Evolutionary conservation across 2,888 invertebrate species (phyloP).

Genomic region (Galeruca laticollis): DNA sequence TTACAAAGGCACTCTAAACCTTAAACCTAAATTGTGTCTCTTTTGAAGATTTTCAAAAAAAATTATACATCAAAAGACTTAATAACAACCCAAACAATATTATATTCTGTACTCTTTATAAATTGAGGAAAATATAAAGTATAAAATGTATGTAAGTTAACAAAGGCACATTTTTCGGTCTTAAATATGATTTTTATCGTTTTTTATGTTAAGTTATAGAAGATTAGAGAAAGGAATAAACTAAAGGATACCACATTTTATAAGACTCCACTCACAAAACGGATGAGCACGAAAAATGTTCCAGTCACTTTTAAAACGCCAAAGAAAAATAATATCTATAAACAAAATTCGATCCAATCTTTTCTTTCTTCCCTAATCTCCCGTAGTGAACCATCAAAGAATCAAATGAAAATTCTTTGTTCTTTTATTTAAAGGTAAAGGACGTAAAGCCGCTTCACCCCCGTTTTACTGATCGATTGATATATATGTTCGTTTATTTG

Average conservation of each 20-base stretch:
- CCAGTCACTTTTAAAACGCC: conserved; percentile 31
- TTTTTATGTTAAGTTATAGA: neutral
- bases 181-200: neutral
- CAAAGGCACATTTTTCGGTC: neutral
- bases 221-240: conserved; percentile 11
- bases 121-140: too few species aligned
- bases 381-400: conserved; percentile 48
- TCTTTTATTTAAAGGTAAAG: conserved; percentile 38
- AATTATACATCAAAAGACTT: too few species aligned
- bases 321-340: conserved; percentile 36
- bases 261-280: conserved; percentile 19
- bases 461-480: conserved; percentile 40
- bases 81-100: too few species aligned
- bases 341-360: conserved; percentile 37
- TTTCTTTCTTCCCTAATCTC: conserved; percentile 42
- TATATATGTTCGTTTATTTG: conserved; percentile 46
- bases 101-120: too few species aligned
- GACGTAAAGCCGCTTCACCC: conserved; percentile 10
- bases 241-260: conserved; percentile 10
- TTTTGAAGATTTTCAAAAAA: too few species aligned
- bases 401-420: conserved; percentile 47
- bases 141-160: too few species aligned
- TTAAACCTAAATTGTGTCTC: too few species aligned
- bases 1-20: too few species aligned
- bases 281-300: conserved; percentile 34